A percentile compares a stretch with the other conserved stretches of the same genome.
Conservation (phyloP, 2,888 invertebrate species). For the Xestoiulus laeticollis region DNA sequence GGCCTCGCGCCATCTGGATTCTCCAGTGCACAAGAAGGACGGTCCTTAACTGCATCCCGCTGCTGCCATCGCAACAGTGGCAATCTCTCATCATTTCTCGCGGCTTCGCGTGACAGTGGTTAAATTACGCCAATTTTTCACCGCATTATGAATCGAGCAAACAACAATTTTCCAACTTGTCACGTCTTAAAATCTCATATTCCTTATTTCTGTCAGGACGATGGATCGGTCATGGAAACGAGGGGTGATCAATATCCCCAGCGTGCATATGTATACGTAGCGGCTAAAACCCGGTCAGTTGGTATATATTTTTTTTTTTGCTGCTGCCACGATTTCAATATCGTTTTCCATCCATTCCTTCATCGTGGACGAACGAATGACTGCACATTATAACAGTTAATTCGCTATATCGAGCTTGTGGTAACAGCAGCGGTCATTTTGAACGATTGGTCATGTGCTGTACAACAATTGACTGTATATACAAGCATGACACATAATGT, state of each 20-base stretch:
- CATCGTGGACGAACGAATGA: neutral
- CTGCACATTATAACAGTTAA: neutral
- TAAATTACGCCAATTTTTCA: constrained; percentile 25
- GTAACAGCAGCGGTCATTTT: neutral
- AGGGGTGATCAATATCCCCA: neutral
- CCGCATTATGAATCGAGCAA: constrained; percentile 37
- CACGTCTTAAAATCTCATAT: constrained; percentile 29
- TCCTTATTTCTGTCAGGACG: constrained; percentile 20
- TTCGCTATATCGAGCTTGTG: neutral
- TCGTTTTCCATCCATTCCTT: neutral
- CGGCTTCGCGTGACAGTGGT: neutral
- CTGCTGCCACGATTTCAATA: neutral
- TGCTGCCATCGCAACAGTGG: constrained; percentile 13
- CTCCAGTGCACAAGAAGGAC: neutral
- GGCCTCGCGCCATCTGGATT: neutral
- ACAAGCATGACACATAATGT: neutral
- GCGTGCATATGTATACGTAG: neutral
- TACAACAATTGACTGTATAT: neutral
- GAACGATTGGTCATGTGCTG: neutral
- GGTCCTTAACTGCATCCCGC: neutral
- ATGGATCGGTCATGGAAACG: constrained; percentile 12
- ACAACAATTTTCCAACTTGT: constrained; percentile 34
- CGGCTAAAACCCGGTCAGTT: neutral
- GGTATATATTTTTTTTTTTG: neutral
- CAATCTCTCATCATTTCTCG: neutral